phyloP scores from a whole-genome alignment of 2,113 vertebrate genomes.

The Tylochromis polylepis region DNA sequence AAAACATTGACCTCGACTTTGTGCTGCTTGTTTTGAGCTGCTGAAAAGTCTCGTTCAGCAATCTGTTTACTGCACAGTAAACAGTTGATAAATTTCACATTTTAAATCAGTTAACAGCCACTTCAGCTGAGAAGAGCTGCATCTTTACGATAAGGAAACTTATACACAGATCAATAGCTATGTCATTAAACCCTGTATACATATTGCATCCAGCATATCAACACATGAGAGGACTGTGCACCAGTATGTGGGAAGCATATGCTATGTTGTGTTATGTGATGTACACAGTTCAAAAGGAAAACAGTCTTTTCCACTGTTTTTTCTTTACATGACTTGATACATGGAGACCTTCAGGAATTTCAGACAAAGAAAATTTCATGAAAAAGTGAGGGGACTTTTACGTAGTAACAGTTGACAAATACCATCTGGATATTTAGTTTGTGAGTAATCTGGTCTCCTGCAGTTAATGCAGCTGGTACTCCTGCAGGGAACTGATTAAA shows the following conservation, averaged over 20 bases:
- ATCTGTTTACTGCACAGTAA: background rate
- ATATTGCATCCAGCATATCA: background rate
- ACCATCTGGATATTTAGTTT: conserved; percentile 24
- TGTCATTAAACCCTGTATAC: background rate
- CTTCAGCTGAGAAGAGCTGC: background rate
- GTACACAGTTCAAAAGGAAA: background rate
- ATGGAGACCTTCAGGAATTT: background rate
- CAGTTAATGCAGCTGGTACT: conserved; percentile 50
- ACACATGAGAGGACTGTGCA: background rate
- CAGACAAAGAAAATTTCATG: background rate
- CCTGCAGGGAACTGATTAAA: conserved; percentile 54
- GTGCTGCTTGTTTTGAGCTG: background rate
- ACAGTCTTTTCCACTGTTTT: background rate
- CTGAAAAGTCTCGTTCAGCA: background rate
- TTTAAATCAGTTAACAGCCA: background rate
- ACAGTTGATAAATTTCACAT: background rate
- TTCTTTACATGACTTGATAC: background rate
- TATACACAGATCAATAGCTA: background rate
- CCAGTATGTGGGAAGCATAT: background rate
- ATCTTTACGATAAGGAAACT: background rate
- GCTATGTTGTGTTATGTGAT: background rate
- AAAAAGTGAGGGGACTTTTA: conserved; percentile 23
- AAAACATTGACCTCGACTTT: background rate
- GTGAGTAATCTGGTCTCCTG: conserved; percentile 28
- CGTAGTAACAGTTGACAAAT: background rate